phyloP scores from a whole-genome alignment of 1,140 invertebrate genomes.

The Leptinotarsa defecta region DNA sequence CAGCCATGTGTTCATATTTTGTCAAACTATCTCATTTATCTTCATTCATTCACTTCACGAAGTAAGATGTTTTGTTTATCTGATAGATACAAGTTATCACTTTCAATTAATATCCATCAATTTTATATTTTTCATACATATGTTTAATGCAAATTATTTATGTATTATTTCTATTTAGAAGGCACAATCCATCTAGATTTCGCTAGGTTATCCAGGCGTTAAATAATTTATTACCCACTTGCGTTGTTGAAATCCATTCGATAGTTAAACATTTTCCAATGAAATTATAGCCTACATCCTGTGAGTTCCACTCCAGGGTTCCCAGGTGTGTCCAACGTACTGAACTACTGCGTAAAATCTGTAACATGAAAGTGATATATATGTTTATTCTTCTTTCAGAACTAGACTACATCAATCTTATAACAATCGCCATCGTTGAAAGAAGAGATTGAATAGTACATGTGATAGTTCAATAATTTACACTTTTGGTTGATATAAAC shows the following conservation, averaged over 20 bases:
- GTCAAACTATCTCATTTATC: too few species aligned
- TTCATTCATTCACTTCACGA: too few species aligned
- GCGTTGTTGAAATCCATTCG: slow-evolving; percentile 5
- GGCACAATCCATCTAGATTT: not conserved
- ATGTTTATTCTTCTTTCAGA: not conserved
- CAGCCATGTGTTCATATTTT: too few species aligned
- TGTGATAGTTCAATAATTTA: not conserved
- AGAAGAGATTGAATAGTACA: not conserved
- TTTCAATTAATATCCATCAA: too few species aligned
- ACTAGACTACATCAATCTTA: not conserved
- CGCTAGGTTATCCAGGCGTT: not conserved
- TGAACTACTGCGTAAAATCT: not conserved
- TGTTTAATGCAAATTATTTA: too few species aligned
- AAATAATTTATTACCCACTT: not conserved
- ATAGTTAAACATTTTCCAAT: slow-evolving; percentile 4
- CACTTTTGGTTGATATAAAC: too few species aligned
- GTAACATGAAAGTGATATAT: slow-evolving; percentile 4
- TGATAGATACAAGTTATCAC: too few species aligned
- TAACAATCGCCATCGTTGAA: not conserved
- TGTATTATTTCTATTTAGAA: not conserved
- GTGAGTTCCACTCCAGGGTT: slow-evolving; percentile 1
- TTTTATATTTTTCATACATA: too few species aligned
- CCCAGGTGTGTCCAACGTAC: slow-evolving; percentile 1
- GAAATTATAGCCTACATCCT: not conserved
- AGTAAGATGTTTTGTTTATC: too few species aligned